Evolutionary conservation across 2,797 vertebrate species (phyloP), one percentile per base, ranked within the genome.

Genomic region (Galaxias olidus): DNA sequence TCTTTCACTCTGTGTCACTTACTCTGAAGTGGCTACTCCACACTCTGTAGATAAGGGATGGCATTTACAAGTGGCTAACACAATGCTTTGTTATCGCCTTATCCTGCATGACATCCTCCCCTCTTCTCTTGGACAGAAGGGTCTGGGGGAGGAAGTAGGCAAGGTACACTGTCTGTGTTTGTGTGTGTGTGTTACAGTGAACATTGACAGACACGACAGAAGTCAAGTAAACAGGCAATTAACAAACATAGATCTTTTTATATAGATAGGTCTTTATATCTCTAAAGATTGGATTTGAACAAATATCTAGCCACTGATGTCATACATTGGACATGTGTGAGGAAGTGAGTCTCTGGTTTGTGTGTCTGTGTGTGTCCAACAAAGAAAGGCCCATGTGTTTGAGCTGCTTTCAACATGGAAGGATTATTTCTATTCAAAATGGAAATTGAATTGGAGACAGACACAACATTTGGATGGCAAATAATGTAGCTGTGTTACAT

Each of bases 401-500:
- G 55, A 54, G 58, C 43, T 72, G 58, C 43, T 51, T 52, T 4
- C 3, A 30, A 30, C 4, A 40, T 30, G 53, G 55, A 47, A 56
- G 15, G 20, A 53, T 69, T 63, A n/a, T 73, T 61, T 61, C 61
- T 54, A 60, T 53, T 57, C 52, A 53, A 67, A 43, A 65, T 18
- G 50, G 48, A 55, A 69, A 64, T 48, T 17, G 60, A 59, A 19
- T 65, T 53, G 51, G 61, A 63, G 8, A 3, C 62, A 8, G 45
- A 59, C 52, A 42, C 61, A 60, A 13, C 60, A 72, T 89, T 87
- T 86, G 82, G 48, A 52, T 85, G 73, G 80, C 80, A 86, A 84
- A 88, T n/a, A n/a, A n/a, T n/a, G n/a, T n/a, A 82, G 0, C 57
- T 61, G 17, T 71, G 87, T 84, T 80, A 68, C 73, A 81, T 81